These are phyloP conservation scores for Chrysopilus asiliformis DNA, from an alignment of 2,888 invertebrate species.

Conservation along the genomic window DNA sequence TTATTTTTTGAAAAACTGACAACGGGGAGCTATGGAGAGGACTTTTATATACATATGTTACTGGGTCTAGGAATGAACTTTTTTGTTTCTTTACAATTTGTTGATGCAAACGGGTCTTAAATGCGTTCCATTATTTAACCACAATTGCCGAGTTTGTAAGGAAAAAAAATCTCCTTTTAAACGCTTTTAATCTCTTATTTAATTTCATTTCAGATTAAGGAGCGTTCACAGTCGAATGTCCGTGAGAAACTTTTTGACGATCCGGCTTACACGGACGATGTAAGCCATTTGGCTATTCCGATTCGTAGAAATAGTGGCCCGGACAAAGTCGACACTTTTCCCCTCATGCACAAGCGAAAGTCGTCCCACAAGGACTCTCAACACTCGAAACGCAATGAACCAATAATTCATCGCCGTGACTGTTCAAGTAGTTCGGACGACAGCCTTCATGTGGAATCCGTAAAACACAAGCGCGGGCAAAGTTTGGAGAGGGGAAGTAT, in stretches of 20 bases:
- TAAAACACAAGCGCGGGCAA: constrained; percentile 24
- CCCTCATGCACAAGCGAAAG: constrained; percentile 3
- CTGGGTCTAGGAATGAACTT: too few relatives aligned
- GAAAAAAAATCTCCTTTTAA: too few relatives aligned
- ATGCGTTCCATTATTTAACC: too few relatives aligned
- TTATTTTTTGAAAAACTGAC: too few relatives aligned
- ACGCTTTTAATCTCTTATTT: too few relatives aligned
- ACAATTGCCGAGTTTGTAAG: too few relatives aligned
- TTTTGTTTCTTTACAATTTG: too few relatives aligned
- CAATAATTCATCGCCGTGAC: constrained; percentile 17
- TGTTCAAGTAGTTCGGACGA: constrained; percentile 30
- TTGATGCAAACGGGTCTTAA: too few relatives aligned
- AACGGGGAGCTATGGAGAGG: too few relatives aligned
- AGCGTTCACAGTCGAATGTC: constrained; percentile 30
- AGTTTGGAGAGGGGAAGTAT: constrained; percentile 29
- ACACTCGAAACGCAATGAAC: constrained; percentile 4
- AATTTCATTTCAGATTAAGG: constrained; percentile 26
- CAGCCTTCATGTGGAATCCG: constrained; percentile 17
- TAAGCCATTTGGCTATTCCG: constrained; percentile 34
- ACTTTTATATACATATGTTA: too few relatives aligned
- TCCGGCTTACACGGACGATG: constrained; percentile 36
- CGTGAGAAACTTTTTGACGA: constrained; percentile 35
- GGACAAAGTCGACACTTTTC: constrained; percentile 13
- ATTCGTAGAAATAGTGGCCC: constrained; percentile 27
- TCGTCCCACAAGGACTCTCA: constrained; percentile 3